A percentile compares a stretch with the other conserved stretches of the same genome.
phyloP scores from a whole-genome alignment of 1,140 invertebrate species.

The Dufourea novaeangliae region DNA sequence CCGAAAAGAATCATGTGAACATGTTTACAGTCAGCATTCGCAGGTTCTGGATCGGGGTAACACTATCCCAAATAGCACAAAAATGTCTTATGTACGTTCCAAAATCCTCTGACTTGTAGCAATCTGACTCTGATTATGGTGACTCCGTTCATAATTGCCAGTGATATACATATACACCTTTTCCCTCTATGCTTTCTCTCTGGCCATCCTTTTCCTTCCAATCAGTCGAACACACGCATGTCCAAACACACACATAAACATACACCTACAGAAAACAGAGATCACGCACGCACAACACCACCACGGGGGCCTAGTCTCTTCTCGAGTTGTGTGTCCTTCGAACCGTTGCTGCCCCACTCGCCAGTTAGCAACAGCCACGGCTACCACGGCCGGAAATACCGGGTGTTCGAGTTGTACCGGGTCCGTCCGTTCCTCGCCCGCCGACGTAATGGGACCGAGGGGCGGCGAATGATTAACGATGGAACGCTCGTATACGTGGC shows the following conservation, averaged over 20 bases:
- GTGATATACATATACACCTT: too few species aligned
- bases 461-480: slow-evolving; percentile 19
- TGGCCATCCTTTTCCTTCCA: background rate
- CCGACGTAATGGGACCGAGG: slow-evolving; percentile 24
- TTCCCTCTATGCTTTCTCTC: too few species aligned
- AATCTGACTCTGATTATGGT: too few species aligned
- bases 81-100: too few species aligned
- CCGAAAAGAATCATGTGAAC: too few species aligned
- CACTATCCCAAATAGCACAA: too few species aligned
- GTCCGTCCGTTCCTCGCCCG: slow-evolving; percentile 5
- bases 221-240: too few species aligned
- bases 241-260: background rate
- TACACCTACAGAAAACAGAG: background rate
- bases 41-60: too few species aligned
- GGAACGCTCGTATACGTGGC: background rate
- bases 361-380: slow-evolving; percentile 76
- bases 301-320: slow-evolving; percentile 34
- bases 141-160: too few species aligned
- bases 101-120: too few species aligned
- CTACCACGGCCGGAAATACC: slow-evolving; percentile 70
- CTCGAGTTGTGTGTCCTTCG: slow-evolving; percentile 64
- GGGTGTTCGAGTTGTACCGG: slow-evolving; percentile 68
- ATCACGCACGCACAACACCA: background rate
- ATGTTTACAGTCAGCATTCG: too few species aligned
- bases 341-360: slow-evolving; percentile 70